Evolutionary conservation across 2,797 vertebrate genomes (phyloP), one percentile per base, ranked within the genome.

Genomic region (Acipenser ruthenus): DNA sequence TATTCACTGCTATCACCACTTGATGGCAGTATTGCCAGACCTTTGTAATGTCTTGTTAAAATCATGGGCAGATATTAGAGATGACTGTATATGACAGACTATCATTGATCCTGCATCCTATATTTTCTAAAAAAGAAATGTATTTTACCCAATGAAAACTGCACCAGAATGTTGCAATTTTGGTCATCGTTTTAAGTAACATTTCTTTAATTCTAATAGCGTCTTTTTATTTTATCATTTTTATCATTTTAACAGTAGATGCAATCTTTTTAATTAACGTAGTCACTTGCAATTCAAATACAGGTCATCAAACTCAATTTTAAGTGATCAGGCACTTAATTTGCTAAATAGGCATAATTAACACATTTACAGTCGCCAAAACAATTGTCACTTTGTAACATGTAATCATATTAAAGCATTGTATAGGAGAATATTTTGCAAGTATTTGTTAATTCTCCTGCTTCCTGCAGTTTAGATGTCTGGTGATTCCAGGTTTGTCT

Each of bases 11-110:
- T 6, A 51, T 4, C 47, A 18, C 63, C 63, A 65, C 70, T 67
- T 65, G 70, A 62, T 62, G 70, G 70, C 70, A 65, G 15, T 65
- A 58, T 60, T 68, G 66, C 62, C 47, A 62, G 66, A 65, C 62
- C 18, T 6, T 62, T 37, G 18, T 51, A 50, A 53, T 61, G 15
- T 49, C 23, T 23, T 50, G 3, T 10, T 51, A 11, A 48, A n/a
- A 23, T 59, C 63, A 7, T 56, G n/a, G 11, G 12, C 49, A 37
- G 37, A 37, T 37, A 37, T 37, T 37, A 37, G 37, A 37, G 3
- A 37, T 37, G 37, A 37, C 37, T 37, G 37, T 37, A 37, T 37
- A 5, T 37, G 5, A 37, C 3, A 37, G 18, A 18, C 18, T 18
- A 2, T 18, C 18, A 18, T 18, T 18, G 18, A 18, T 18, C 18